Evolutionary conservation across 2,113 vertebrate species (phyloP).

Genomic region (Spilogale gracilis): DNA sequence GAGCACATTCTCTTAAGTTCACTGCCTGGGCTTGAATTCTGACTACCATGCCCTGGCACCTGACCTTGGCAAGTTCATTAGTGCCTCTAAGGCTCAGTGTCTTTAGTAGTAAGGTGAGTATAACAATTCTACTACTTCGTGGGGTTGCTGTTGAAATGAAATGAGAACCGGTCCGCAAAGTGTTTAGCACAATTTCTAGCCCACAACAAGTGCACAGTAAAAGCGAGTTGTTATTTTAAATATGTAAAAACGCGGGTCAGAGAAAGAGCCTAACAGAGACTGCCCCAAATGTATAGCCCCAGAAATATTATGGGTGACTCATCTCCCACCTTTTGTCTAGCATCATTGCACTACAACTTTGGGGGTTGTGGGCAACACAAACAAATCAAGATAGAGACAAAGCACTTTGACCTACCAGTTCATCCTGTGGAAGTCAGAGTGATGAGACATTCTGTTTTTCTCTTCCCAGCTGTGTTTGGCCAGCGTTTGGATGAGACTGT

Average conservation of each 20-base stretch:
- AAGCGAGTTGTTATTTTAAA: background rate
- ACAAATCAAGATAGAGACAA: background rate
- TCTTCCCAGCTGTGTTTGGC: slow-evolving; percentile 91
- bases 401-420: background rate
- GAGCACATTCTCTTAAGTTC: background rate
- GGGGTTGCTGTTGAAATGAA: background rate
- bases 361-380: background rate
- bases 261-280: background rate
- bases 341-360: background rate
- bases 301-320: background rate
- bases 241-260: background rate
- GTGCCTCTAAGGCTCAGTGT: background rate
- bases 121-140: background rate
- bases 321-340: background rate
- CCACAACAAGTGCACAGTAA: background rate
- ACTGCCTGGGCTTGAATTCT: slow-evolving; percentile 5
- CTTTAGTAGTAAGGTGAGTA: background rate
- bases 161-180: background rate
- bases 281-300: background rate
- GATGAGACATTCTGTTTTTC: background rate
- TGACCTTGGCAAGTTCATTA: background rate
- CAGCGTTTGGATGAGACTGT: slow-evolving; percentile 93
- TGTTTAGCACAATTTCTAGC: background rate
- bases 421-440: background rate
- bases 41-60: background rate